These are phyloP conservation scores for Ptilodon capucinus DNA, from an alignment of 2,888 invertebrate genomes.

Conservation along the genomic window DNA sequence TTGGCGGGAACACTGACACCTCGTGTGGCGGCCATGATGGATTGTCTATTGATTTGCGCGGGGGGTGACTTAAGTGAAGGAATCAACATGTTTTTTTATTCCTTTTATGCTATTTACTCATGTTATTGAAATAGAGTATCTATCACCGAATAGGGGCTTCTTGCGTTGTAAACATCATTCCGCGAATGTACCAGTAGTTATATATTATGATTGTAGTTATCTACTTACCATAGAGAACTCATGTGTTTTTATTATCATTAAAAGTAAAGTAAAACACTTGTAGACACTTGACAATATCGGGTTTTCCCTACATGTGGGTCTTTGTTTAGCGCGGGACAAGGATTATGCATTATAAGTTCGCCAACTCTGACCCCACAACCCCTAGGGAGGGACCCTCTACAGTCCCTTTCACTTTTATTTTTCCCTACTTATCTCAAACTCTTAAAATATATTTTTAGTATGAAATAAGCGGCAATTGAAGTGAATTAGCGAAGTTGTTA, in stretches of 20 bases:
- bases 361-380: constrained; percentile 13
- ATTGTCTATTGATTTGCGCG: constrained; percentile 25
- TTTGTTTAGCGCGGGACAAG: constrained; percentile 33
- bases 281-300: not conserved
- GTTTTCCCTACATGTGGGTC: constrained; percentile 7
- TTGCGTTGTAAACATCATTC: no score
- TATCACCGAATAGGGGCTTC: no score
- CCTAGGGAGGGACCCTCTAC: constrained; percentile 4
- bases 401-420: constrained; percentile 3
- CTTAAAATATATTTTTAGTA: constrained; percentile 9
- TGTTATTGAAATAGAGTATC: no score
- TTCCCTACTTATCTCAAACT: constrained; percentile 13
- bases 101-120: not conserved
- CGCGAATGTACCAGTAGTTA: no score
- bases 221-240: no score
- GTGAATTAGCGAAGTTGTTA: not conserved
- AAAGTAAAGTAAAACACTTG: no score
- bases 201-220: no score
- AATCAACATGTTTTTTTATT: not conserved
- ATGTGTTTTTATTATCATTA: no score
- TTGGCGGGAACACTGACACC: constrained; percentile 35
- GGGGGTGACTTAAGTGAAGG: not conserved
- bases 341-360: constrained; percentile 42
- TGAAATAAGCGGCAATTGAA: not conserved
- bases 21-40: constrained; percentile 41